Base-by-base conservation (phyloP, 1,140 invertebrate species). In the Rhynchophorus ferrugineus region DNA sequence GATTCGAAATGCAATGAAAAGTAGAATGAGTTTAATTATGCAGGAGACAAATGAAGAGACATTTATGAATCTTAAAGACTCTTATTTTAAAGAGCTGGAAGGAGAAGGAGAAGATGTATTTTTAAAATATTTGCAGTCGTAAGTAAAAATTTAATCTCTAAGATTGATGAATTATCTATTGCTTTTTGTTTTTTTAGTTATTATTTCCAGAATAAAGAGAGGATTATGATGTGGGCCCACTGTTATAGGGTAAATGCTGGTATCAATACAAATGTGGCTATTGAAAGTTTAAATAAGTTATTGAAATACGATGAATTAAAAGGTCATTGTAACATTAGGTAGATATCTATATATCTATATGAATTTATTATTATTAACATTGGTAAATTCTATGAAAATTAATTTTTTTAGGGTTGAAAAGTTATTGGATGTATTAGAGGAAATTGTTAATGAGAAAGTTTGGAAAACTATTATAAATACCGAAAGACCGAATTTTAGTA, bases 271-370 rank as follows among this genome's bases (percentile, higher is more conserved):
- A 59, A 53, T 38, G 52, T 56, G 48, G 49, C 47, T 2, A 8
- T 59, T 13, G 57, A 59, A 59, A 56, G 44, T 38, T 44, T 54
- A 13, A 54, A 57, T 49, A 57, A 54, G 20, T 22, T 57, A 17
- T 18, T 57, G 11, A 57, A 57, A 41, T 36, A 17, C 3, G 48
- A 57, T 38, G 19, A 45, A 19, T 6, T 57, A 5, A 57, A 57
- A 16, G n/a, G n/a, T n/a, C n/a, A n/a, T n/a, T n/a, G n/a, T n/a
- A n/a, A n/a, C n/a, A n/a, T n/a, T n/a, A n/a, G n/a, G n/a, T n/a
- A 29, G 49, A 29, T 47, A 48, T 44, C 2, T 22, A 9, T 49
- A 49, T 49, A 38, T 54, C 9, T 48, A 38, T n/a, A 20, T 54
- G 8, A 45, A 54, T 9, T 42, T 36, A 36, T 35, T 56, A 36